These are phyloP conservation scores for Sebastes aleutianus DNA, from an alignment of 2,797 vertebrate genomes.

Conservation along the genomic window DNA sequence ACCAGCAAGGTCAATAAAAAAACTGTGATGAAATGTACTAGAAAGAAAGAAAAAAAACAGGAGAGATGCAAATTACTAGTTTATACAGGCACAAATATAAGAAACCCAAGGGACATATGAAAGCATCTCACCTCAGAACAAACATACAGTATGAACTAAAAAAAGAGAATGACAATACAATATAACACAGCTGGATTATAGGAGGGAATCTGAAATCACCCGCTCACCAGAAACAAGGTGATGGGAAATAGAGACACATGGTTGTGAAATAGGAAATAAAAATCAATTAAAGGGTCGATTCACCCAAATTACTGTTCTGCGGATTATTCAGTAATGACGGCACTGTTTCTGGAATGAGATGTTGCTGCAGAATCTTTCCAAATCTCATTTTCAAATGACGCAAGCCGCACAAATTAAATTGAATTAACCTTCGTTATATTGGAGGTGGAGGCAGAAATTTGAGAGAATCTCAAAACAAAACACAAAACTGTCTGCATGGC, in stretches of 20 bases:
- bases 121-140: conserved; percentile 8
- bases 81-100: neutral
- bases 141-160: neutral
- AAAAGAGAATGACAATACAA: neutral
- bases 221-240: neutral
- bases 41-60: conserved; percentile 5
- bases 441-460: neutral
- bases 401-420: neutral
- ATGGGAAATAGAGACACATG: neutral
- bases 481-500: neutral
- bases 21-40: conserved; percentile 15
- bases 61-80: conserved; percentile 16
- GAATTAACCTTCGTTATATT: conserved; percentile 19
- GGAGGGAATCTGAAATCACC: neutral
- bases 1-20: neutral
- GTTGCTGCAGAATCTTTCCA: neutral
- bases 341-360: conserved; percentile 13
- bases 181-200: neutral
- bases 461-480: neutral
- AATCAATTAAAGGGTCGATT: neutral
- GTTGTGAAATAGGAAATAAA: neutral
- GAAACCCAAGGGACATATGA: neutral
- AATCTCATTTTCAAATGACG: neutral
- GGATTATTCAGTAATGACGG: neutral
- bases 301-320: conserved; percentile 6